Evolutionary conservation across 2,888 invertebrate species (phyloP).

Genomic region (Ennomos erosarius): DNA sequence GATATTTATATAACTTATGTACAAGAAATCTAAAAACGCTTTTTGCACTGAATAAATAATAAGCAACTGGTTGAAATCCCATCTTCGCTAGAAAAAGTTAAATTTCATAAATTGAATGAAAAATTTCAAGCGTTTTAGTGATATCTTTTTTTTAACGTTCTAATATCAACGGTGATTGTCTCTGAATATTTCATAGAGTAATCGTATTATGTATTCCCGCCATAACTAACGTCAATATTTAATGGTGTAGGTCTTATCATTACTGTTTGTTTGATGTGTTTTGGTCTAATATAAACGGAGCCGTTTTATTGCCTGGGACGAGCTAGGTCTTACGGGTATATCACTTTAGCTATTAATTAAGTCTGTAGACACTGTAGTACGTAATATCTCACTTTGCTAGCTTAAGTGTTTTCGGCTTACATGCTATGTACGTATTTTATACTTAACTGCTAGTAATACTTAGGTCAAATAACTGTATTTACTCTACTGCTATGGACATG

Average conservation of each 20-base stretch:
- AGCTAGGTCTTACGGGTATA: neutral
- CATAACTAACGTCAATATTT: slow-evolving; percentile 55
- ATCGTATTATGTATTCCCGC: slow-evolving; percentile 55
- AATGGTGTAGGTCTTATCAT: slow-evolving; percentile 40
- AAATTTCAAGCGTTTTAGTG: slow-evolving; percentile 55
- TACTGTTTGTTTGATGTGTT: slow-evolving; percentile 49
- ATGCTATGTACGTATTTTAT: neutral
- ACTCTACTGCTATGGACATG: too few relatives aligned
- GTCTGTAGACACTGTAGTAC: neutral
- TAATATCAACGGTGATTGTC: slow-evolving; percentile 60
- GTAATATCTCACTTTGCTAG: slow-evolving; percentile 2
- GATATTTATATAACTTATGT: neutral
- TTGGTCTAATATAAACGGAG: slow-evolving; percentile 21
- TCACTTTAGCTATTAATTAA: slow-evolving; percentile 15
- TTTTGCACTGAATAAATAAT: slow-evolving; percentile 14
- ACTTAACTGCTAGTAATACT: neutral
- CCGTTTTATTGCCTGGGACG: slow-evolving; percentile 1
- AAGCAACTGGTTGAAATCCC: slow-evolving; percentile 24
- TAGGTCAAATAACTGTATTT: too few relatives aligned
- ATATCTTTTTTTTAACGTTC: slow-evolving; percentile 55
- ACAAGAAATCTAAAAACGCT: too few relatives aligned
- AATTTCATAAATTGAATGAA: slow-evolving; percentile 56
- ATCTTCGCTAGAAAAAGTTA: slow-evolving; percentile 35
- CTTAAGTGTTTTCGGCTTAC: neutral
- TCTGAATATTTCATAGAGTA: slow-evolving; percentile 61